Percentiles rank a stretch among this genome's conserved stretches.
Evolutionary conservation across 2,113 vertebrate species (phyloP).

Genomic region (Microtus richardsoni): DNA sequence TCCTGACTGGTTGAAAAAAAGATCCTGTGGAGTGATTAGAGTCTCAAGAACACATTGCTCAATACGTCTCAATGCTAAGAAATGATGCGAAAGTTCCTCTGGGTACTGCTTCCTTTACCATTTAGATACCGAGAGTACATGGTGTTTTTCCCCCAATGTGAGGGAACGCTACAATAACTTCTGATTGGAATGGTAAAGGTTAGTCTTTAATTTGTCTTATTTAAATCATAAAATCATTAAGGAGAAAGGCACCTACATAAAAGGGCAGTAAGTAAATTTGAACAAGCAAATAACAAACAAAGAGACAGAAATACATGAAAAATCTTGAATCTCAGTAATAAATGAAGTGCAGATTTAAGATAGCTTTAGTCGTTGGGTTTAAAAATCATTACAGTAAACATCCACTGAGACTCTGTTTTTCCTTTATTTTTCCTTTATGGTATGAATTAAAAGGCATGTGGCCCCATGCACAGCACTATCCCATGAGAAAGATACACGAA

Average conservation of each 20-base stretch:
- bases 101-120: not conserved
- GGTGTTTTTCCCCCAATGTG: not conserved
- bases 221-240: conserved; percentile 30
- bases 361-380: not conserved
- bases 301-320: conserved; percentile 12
- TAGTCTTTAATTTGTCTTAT: not conserved
- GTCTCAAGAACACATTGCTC: conserved; percentile 19
- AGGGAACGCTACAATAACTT: conserved; percentile 1
- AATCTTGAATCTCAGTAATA: conserved; percentile 10
- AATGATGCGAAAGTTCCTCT: not conserved
- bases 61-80: conserved; percentile 42
- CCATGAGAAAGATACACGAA: not conserved
- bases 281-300: conserved; percentile 35
- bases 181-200: not conserved
- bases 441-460: not conserved
- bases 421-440: not conserved
- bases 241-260: not conserved
- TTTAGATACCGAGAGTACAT: not conserved
- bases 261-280: not conserved
- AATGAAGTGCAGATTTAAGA: conserved; percentile 30
- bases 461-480: not conserved
- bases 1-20: conserved; percentile 40
- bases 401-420: too few relatives aligned
- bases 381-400: conserved; percentile 10
- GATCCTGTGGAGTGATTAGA: conserved; percentile 38